Percentiles rank a stretch among this genome's conserved stretches.
These are phyloP conservation scores for Nothocercus julius DNA, from an alignment of 2,113 vertebrate species.

Conservation along the genomic window DNA sequence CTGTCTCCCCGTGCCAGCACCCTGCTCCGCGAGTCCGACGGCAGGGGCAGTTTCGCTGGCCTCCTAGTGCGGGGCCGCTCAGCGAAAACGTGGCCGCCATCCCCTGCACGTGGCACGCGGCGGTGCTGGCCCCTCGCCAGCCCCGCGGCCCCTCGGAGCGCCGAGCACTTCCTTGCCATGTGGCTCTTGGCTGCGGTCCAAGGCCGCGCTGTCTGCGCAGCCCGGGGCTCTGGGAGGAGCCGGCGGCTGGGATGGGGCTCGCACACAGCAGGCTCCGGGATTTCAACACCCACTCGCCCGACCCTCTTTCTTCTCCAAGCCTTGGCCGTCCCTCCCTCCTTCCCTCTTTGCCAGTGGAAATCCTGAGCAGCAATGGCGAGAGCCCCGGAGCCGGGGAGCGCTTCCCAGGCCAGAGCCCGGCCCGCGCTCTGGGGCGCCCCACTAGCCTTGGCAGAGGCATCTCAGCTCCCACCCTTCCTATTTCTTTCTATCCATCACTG, in stretches of 20 bases:
- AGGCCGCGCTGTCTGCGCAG: neutral
- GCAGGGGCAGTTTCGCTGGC: neutral
- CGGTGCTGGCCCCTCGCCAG: neutral
- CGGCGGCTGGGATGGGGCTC: neutral
- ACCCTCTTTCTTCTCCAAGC: neutral
- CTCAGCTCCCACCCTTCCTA: no score
- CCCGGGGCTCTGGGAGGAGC: neutral
- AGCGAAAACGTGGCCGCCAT: no score
- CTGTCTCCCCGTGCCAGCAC: no score
- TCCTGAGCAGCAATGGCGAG: neutral
- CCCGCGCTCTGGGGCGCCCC: neutral
- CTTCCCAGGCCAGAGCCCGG: no score
- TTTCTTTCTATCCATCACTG: neutral
- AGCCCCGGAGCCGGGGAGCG: no score
- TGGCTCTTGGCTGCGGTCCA: neutral
- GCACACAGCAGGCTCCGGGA: neutral
- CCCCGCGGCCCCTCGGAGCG: neutral
- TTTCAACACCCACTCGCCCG: neutral
- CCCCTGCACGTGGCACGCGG: no score
- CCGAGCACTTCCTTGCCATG: neutral
- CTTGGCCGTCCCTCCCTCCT: neutral
- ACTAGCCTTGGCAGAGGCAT: neutral
- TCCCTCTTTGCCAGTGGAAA: neutral
- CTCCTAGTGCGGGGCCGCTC: neutral
- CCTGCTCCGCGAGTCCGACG: neutral